Base-by-base conservation (phyloP, 2,797 vertebrate species). In the Silurus aristotelis region DNA sequence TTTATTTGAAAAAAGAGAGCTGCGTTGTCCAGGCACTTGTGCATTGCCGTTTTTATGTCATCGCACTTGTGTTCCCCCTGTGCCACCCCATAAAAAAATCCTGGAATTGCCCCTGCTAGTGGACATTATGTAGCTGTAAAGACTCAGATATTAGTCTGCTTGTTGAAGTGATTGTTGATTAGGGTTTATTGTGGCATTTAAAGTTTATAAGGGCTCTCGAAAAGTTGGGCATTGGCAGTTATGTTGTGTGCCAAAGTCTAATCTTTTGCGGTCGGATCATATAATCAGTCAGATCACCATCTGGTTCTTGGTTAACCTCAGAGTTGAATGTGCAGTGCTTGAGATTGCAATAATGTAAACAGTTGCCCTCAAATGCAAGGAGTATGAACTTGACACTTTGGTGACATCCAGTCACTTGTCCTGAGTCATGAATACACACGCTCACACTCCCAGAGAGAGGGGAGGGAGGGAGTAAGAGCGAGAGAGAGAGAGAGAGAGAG, bases 271-370 rank as follows among this genome's bases (percentile, higher is more conserved):
- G 86, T 81, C 61, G 70, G 60, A 67, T 84, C 82, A 81, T 58
- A 87, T 87, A 80, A 84, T 87, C 82, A 84, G 68, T 68, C 68
- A 80, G 76, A 87, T 55, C 82, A 80, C 61, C 77, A 84, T 80
- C 77, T 84, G 67, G 81, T 79, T 86, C 75, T 83, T 80, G 82
- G 82, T 84, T 84, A 84, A 87, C 82, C 86, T 87, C 82, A 75
- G 38, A 22, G n/a, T 76, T 84, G 52, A 87, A 76, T 80, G 75
- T 84, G 76, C 60, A 84, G 60, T 66, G 75, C 68, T 75, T 84
- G 38, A 80, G 70, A 84, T 60, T 75, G 27, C 70, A 84, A 48
- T 84, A 84, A 17, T 84, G 82, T 87, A 87, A 87, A 87, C 70
- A 81, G 76, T 83, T 63, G 43, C 19, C 46, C 66, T 86, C 66